These are phyloP conservation scores for Drosophila aldrichi DNA, from an alignment of 2,888 invertebrate genomes.

Conservation along the genomic window DNA sequence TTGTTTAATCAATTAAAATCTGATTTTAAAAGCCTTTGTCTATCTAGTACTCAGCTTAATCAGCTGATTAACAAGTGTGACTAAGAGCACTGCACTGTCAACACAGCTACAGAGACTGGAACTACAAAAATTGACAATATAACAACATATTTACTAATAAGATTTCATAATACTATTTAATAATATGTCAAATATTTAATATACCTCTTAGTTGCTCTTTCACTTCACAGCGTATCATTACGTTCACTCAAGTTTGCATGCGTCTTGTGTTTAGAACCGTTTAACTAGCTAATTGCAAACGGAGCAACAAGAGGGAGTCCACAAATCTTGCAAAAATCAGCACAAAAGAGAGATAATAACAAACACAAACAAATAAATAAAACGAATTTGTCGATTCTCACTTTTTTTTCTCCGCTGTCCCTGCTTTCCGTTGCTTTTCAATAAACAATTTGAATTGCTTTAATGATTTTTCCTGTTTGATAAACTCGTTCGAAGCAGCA, in stretches of 20 bases:
- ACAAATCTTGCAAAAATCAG: constrained; percentile 29
- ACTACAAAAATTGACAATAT: not conserved
- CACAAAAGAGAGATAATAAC: constrained; percentile 20
- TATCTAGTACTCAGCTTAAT: not conserved
- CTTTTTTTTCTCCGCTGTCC: constrained; percentile 10
- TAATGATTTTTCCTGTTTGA: constrained; percentile 71
- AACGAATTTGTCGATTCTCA: constrained; percentile 34
- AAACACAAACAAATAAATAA: constrained; percentile 14
- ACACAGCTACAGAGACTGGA: not conserved
- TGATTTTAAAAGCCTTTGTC: constrained; percentile 1
- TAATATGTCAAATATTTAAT: not conserved
- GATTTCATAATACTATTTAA: too few species aligned
- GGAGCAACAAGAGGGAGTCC: constrained; percentile 23
- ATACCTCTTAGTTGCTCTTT: not conserved
- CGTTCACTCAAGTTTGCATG: not conserved
- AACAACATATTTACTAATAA: not conserved
- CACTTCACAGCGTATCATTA: constrained; percentile 2
- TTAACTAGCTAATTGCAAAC: constrained; percentile 31
- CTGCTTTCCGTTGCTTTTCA: constrained; percentile 28
- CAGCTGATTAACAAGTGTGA: not conserved
- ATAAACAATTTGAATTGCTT: constrained; percentile 69
- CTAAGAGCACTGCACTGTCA: not conserved
- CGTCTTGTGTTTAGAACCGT: constrained; percentile 6
- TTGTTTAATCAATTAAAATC: constrained; percentile 1
- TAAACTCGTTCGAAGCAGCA: constrained; percentile 67